A percentile compares a stretch with the other conserved stretches of the same genome.
Conservation (phyloP, 1,140 invertebrate species). For the Alviniconcha marisindica region DNA sequence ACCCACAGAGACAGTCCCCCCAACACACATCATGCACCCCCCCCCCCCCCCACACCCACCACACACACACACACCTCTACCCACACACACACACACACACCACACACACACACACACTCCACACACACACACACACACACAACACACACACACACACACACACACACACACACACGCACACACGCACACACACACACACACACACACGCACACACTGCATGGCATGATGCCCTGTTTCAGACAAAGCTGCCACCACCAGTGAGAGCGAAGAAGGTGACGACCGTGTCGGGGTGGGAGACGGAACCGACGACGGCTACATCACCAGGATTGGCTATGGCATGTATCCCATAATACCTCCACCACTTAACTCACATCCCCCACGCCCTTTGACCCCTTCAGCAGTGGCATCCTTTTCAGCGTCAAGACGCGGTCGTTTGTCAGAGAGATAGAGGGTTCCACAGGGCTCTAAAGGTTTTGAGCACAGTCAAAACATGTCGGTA, state of each 20-base stretch:
- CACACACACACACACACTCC: not conserved
- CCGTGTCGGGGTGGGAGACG: constrained; percentile 40
- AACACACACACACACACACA: not conserved
- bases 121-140: not conserved
- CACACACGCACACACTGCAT: constrained; percentile 30
- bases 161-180: not conserved
- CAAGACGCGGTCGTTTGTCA: too few species aligned
- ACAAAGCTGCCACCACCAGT: constrained; percentile 46
- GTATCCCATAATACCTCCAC: constrained; percentile 52
- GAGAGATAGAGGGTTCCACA: too few species aligned
- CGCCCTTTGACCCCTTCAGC: not conserved
- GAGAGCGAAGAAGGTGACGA: constrained; percentile 55
- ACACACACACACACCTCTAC: too few species aligned
- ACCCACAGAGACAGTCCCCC: too few species aligned
- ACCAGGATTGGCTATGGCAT: constrained; percentile 72
- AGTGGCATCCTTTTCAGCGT: too few species aligned
- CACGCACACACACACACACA: constrained; percentile 28
- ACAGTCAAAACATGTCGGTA: too few species aligned
- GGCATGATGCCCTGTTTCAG: constrained; percentile 24
- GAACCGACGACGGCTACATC: constrained; percentile 61
- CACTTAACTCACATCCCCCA: not conserved
- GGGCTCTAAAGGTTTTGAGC: too few species aligned
- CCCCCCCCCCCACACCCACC: too few species aligned
- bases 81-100: too few species aligned
- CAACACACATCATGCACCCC: too few species aligned